These are phyloP conservation scores for Phaethornis superciliosus DNA, from an alignment of 2,113 vertebrate genomes.

Conservation along the genomic window DNA sequence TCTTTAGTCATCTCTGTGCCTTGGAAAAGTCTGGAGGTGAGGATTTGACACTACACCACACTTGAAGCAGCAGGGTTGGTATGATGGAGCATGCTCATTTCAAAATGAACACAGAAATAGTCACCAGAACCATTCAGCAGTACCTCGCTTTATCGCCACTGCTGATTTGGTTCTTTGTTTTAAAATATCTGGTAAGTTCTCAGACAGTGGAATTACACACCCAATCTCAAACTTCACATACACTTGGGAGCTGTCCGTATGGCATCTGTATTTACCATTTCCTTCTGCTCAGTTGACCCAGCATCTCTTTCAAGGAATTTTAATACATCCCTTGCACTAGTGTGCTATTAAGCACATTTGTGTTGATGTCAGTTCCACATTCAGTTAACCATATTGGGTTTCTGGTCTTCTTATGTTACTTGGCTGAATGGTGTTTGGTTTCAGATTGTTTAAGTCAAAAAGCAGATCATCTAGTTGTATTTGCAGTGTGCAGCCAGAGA, in stretches of 20 bases:
- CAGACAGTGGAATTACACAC: background rate
- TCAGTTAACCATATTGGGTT: background rate
- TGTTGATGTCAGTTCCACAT: background rate
- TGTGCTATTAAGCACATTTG: background rate
- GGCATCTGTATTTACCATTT: background rate
- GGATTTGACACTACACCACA: background rate
- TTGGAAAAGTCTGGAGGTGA: background rate
- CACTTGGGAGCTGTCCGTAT: background rate
- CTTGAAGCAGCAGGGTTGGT: background rate
- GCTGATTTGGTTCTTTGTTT: background rate
- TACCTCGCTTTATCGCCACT: background rate
- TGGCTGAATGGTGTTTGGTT: background rate
- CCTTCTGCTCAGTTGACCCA: background rate
- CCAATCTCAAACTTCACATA: background rate
- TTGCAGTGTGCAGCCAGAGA: background rate
- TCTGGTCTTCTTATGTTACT: background rate
- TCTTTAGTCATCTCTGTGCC: background rate
- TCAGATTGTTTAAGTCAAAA: background rate
- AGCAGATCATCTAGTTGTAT: background rate
- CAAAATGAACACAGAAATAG: background rate
- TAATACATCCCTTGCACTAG: background rate
- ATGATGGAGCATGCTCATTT: background rate
- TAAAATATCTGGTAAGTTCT: background rate
- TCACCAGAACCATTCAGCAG: background rate
- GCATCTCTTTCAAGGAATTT: background rate